Percentiles rank a stretch among this genome's conserved stretches.
Evolutionary conservation across 2,113 vertebrate genomes (phyloP).

Genomic region (Galbula dea): DNA sequence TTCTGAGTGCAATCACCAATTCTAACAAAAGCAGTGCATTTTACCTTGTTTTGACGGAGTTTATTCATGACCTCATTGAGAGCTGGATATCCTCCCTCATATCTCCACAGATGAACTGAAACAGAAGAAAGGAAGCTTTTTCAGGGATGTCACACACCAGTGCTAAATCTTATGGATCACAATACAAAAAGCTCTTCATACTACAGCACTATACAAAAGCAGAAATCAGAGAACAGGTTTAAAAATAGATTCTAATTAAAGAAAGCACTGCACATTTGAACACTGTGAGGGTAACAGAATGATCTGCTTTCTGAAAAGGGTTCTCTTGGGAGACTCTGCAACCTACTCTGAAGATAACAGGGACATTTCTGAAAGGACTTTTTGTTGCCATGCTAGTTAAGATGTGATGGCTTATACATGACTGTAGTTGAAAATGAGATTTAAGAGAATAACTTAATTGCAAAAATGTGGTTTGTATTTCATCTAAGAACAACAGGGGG

Average conservation of each 20-base stretch:
- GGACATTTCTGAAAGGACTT: not conserved
- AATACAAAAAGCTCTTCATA: not conserved
- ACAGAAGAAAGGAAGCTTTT: constrained; percentile 51
- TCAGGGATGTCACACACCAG: not conserved
- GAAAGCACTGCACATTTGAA: not conserved
- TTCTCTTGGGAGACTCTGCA: not conserved
- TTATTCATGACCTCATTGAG: constrained; percentile 98
- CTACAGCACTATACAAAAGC: not conserved
- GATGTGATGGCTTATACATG: not conserved
- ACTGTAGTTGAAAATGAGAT: not conserved
- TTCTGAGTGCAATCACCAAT: not conserved
- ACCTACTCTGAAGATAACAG: not conserved
- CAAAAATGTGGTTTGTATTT: not conserved
- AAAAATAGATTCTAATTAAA: not conserved
- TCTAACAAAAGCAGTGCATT: not conserved
- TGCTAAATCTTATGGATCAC: not conserved
- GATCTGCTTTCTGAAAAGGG: not conserved
- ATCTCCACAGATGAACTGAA: constrained; percentile 97
- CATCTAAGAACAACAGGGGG: not conserved
- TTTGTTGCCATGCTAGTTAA: not conserved
- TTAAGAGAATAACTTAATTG: not conserved
- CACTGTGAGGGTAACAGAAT: not conserved
- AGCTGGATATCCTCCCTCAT: constrained; percentile 97
- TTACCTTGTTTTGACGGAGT: constrained; percentile 92
- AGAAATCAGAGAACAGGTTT: not conserved